Base-by-base conservation (phyloP, 1,140 invertebrate genomes). In the Notospermus geniculatus region DNA sequence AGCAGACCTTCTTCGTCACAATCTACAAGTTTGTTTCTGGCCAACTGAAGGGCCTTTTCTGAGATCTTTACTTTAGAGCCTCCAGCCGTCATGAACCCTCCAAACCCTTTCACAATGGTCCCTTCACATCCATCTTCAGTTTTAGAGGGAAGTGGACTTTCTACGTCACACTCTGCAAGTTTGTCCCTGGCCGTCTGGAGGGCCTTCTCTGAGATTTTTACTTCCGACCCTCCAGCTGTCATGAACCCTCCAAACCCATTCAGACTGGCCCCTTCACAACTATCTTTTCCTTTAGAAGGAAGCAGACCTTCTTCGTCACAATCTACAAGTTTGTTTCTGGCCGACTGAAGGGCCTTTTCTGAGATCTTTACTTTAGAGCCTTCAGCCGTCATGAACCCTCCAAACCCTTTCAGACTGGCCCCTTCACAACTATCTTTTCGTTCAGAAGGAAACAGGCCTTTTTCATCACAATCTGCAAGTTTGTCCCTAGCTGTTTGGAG, bases 281-380 rank as follows among this genome's bases (percentile, higher is more conserved):
- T 4, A 1, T 56, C 15, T 1, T 2, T 32, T 17, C 17, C 30
- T 56, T 56, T 28, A 17, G 5, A 15, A 15, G 2, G 1, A 1
- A 46, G 7, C 36, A 57, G 28, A 15, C 19, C 5, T 15, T 60
- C 2, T 15, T 13, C 36, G 19, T 36, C 29, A 13, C n/a, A n/a
- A n/a, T n/a, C n/a, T n/a, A n/a, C n/a, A n/a, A 65, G 36, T 30
- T 54, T 61, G 55, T 68, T 53, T 57, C 36, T 43, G 23, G 60
- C 62, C 29, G 54, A 74, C 22, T 74, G 53, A 30, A 84, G 64
- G 39, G 75, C 67, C 25, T 70, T 66, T 53, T 78, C 67, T 15
- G 75, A 77, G 17, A 83, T 60, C 50, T 46, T 56, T 11, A 84
- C 71, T 59, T 45, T 64, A 72, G n/a, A n/a, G n/a, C n/a, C n/a